Evolutionary conservation across 1,140 invertebrate genomes (phyloP).

Genomic region (Eufriesea mexicana): DNA sequence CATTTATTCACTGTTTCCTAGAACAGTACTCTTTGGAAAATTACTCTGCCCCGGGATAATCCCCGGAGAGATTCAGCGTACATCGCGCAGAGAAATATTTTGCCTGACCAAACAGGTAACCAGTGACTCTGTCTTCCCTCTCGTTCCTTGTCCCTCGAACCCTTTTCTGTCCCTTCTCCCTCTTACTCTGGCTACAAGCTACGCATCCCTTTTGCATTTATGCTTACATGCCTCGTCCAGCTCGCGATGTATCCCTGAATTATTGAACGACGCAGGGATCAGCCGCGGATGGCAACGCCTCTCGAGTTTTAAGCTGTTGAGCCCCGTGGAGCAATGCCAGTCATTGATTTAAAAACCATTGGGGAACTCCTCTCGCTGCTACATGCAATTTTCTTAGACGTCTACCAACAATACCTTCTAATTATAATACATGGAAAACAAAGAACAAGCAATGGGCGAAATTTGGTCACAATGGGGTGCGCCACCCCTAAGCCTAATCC

Average conservation of each 20-base stretch:
- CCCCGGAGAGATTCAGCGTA: conserved; percentile 58
- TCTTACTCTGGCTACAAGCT: conserved; percentile 23
- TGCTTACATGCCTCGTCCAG: conserved; percentile 69
- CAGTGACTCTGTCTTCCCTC: conserved; percentile 57
- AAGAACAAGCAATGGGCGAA: too few species aligned
- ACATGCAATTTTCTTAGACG: too few species aligned
- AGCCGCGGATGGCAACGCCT: conserved; percentile 61
- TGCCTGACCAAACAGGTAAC: conserved; percentile 70
- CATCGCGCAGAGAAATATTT: conserved; percentile 74
- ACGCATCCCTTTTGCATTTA: conserved; percentile 61
- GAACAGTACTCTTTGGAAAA: conserved; percentile 57
- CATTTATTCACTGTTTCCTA: conserved; percentile 49
- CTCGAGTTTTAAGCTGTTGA: conserved; percentile 51
- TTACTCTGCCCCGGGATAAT: conserved; percentile 44
- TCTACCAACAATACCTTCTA: too few species aligned
- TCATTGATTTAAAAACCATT: background rate
- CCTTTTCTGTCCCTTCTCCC: conserved; percentile 41
- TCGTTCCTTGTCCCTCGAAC: conserved; percentile 39
- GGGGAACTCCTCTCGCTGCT: too few species aligned
- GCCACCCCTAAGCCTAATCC: too few species aligned
- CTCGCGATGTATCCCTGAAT: conserved; percentile 66
- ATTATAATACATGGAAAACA: too few species aligned
- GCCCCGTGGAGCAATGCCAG: conserved; percentile 51
- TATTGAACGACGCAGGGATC: conserved; percentile 70
- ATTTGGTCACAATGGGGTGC: too few species aligned